phyloP scores from a whole-genome alignment of 2,113 vertebrate species.

The Hucho hucho region DNA sequence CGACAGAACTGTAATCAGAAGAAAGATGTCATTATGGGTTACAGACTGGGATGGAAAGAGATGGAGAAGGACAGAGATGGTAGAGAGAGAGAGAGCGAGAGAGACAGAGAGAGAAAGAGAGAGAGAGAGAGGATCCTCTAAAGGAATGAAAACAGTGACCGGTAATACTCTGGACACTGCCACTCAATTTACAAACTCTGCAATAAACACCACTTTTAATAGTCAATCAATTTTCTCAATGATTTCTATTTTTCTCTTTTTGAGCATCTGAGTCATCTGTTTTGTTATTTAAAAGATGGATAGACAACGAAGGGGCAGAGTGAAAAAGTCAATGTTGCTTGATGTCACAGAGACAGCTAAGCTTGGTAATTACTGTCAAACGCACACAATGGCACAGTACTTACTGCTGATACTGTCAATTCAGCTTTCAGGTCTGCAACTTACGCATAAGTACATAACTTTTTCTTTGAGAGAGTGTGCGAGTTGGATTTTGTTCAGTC shows the following conservation, averaged over 20 bases:
- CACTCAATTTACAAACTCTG: slow-evolving; percentile 53
- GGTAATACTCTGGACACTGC: slow-evolving; percentile 56
- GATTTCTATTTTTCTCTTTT: slow-evolving; percentile 48
- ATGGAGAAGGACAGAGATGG: not conserved
- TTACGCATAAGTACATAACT: slow-evolving; percentile 58
- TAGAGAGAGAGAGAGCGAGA: not conserved
- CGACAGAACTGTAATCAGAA: not conserved
- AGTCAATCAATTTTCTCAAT: slow-evolving; percentile 61
- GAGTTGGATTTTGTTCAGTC: slow-evolving; percentile 10
- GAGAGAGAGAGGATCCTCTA: slow-evolving; percentile 7
- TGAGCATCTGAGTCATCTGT: slow-evolving; percentile 56
- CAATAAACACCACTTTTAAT: slow-evolving; percentile 57
- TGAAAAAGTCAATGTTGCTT: slow-evolving; percentile 60
- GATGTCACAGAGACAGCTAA: slow-evolving; percentile 61
- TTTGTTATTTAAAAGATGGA: slow-evolving; percentile 48
- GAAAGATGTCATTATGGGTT: not conserved
- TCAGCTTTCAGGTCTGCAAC: slow-evolving; percentile 55
- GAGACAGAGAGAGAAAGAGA: not conserved
- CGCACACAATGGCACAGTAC: slow-evolving; percentile 56
- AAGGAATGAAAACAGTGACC: slow-evolving; percentile 24
- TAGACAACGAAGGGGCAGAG: slow-evolving; percentile 55
- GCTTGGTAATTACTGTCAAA: slow-evolving; percentile 70
- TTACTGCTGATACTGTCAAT: slow-evolving; percentile 60
- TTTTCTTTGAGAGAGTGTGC: slow-evolving; percentile 40
- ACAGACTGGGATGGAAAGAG: not conserved